These are phyloP conservation scores for Steinernema hermaphroditum DNA, from an alignment of 2,888 invertebrate species.

Conservation along the genomic window DNA sequence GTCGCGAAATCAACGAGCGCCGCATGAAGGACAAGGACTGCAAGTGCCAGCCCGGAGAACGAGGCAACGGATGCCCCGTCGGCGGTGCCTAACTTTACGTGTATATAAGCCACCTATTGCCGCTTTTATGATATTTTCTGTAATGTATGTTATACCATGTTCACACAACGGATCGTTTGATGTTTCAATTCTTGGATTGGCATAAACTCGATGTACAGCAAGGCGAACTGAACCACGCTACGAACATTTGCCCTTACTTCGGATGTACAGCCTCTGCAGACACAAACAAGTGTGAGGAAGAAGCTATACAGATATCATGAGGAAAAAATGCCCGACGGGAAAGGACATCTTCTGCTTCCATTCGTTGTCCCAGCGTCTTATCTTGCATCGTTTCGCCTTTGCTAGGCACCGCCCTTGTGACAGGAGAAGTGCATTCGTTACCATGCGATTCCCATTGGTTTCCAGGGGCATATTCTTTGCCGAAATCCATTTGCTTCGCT, in stretches of 20 bases:
- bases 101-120: background rate
- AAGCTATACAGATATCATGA: too few relatives aligned
- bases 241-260: too few relatives aligned
- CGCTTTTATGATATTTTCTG: background rate
- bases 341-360: background rate
- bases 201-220: slow-evolving; percentile 11
- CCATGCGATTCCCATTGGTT: background rate
- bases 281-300: too few relatives aligned
- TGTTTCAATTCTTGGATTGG: background rate
- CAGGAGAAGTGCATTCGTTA: background rate
- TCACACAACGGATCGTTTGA: background rate
- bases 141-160: background rate
- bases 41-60: slow-evolving; percentile 56
- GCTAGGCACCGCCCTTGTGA: background rate
- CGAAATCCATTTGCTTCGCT: background rate
- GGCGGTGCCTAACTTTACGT: background rate
- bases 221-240: too few relatives aligned
- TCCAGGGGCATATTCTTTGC: background rate
- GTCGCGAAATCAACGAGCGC: slow-evolving; percentile 64
- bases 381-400: too few relatives aligned
- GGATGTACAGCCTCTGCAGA: too few relatives aligned
- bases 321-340: background rate
- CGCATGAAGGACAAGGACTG: slow-evolving; percentile 62
- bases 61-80: slow-evolving; percentile 42
- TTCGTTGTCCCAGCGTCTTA: too few relatives aligned